A percentile compares a stretch with the other conserved stretches of the same genome.
Evolutionary conservation across 1,140 invertebrate genomes (phyloP).

Genomic region (Magallana ariakensis): DNA sequence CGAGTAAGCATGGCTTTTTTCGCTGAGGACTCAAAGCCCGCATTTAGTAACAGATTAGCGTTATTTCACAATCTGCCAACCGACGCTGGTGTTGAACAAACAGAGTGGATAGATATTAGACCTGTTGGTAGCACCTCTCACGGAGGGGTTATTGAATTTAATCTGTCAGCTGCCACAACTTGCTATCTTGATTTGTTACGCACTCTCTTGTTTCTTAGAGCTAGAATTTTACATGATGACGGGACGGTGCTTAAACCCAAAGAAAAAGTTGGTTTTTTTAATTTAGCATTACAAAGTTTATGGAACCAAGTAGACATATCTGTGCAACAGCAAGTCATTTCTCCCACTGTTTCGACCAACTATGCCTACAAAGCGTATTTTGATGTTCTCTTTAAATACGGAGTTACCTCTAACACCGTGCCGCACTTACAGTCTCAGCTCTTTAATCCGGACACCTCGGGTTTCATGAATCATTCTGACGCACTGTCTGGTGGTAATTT

Average conservation of each 20-base stretch:
- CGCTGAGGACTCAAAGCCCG: slow-evolving; percentile 19
- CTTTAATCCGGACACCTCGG: neutral
- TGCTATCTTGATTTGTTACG: slow-evolving; percentile 6
- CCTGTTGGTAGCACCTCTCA: slow-evolving; percentile 12
- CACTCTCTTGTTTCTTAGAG: neutral
- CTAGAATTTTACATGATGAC: slow-evolving; percentile 22
- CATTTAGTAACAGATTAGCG: neutral
- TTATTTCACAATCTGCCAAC: slow-evolving; percentile 41
- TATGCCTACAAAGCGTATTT: slow-evolving; percentile 30
- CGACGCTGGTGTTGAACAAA: slow-evolving; percentile 40
- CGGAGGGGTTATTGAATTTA: slow-evolving; percentile 31
- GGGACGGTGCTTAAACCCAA: neutral
- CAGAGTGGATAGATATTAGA: slow-evolving; percentile 33
- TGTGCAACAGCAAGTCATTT: slow-evolving; percentile 36
- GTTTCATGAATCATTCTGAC: neutral
- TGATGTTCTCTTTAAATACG: slow-evolving; percentile 9
- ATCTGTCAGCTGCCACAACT: slow-evolving; percentile 13
- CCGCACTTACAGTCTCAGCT: neutral
- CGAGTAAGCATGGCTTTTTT: slow-evolving; percentile 32
- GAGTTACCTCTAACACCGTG: neutral
- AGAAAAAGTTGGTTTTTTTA: slow-evolving; percentile 37
- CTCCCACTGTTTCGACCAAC: slow-evolving; percentile 37
- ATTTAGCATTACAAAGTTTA: slow-evolving; percentile 41
- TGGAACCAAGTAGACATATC: slow-evolving; percentile 30
- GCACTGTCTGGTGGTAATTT: neutral